Evolutionary conservation across 2,113 vertebrate genomes (phyloP), one percentile per base, ranked within the genome.

Genomic region (Tylochromis polylepis): DNA sequence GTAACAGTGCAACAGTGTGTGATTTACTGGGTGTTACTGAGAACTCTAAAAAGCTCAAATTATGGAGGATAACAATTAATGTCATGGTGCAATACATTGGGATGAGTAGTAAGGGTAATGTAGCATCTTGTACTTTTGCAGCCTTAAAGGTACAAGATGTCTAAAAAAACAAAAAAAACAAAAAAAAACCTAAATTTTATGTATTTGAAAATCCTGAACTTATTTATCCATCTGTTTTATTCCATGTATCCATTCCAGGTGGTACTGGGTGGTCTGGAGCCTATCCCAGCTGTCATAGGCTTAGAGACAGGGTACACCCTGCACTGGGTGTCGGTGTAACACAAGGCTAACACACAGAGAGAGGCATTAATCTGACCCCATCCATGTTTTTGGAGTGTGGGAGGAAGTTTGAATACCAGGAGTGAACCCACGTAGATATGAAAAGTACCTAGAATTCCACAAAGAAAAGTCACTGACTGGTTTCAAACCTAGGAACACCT

Each of bases 151-250:
- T 14, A 72, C 46, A n/a, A n/a, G n/a, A 18, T 46, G 8, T 70
- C 38, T 70, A 24, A 34, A 38, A 16, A 2, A 0, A 0, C 11
- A n/a, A n/a, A n/a, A n/a, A n/a, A n/a, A n/a, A n/a, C n/a, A n/a
- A n/a, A n/a, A n/a, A n/a, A n/a, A n/a, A n/a, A n/a, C 12, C n/a
- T 27, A 16, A 72, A 46, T 24, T 0, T 0, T 0, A 24, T 72
- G 16, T 10, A 4, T 24, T 72, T 16, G 15, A 70, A 46, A 24
- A 8, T 70, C 12, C 12, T 16, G 38, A 72, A 46, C 22, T 72
- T 72, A 41, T 67, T 67, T 67, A 65, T 65, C 34, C 34, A 65
- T 65, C 6, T 0, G 38, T 65, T 65, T 38, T 65, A 65, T 65
- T 38, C 34, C 60, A 65, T 22, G 60, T 65, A 38, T 65, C 18